Conservation (phyloP, 2,888 invertebrate genomes). For the Papilio protenor region DNA sequence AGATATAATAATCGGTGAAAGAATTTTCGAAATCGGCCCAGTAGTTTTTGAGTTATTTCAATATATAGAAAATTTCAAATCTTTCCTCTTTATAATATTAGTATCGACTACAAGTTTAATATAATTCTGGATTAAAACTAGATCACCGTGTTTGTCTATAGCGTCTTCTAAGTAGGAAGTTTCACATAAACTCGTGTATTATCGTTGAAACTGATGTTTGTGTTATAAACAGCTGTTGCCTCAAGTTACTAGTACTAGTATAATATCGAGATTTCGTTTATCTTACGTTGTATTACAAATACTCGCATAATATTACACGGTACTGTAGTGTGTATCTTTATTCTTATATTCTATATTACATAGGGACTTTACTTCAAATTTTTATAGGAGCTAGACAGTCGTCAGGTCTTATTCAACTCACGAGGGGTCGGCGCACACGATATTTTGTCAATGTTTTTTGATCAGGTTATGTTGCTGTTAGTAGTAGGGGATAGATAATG, state of each 20-base stretch:
- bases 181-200: not conserved
- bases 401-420: too few relatives aligned
- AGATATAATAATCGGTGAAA: too few relatives aligned
- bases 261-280: not conserved
- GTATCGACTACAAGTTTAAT: not conserved
- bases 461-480: too few relatives aligned
- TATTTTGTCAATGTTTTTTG: too few relatives aligned
- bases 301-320: slow-evolving; percentile 6
- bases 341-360: not conserved
- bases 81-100: too few relatives aligned
- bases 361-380: not conserved
- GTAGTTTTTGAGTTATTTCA: too few relatives aligned
- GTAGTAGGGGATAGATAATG: not conserved
- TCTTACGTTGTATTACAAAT: slow-evolving; percentile 21
- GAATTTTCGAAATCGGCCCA: too few relatives aligned
- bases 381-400: too few relatives aligned
- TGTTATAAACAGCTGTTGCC: slow-evolving; percentile 14
- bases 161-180: not conserved
- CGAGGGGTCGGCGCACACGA: too few relatives aligned
- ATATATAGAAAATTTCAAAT: too few relatives aligned
- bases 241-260: slow-evolving; percentile 1
- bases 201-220: not conserved
- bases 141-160: not conserved
- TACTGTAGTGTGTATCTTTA: not conserved
- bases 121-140: not conserved